Percentiles rank a stretch among this genome's conserved stretches.
phyloP scores from a whole-genome alignment of 2,888 invertebrate genomes.

The Drosophila pegasa region DNA sequence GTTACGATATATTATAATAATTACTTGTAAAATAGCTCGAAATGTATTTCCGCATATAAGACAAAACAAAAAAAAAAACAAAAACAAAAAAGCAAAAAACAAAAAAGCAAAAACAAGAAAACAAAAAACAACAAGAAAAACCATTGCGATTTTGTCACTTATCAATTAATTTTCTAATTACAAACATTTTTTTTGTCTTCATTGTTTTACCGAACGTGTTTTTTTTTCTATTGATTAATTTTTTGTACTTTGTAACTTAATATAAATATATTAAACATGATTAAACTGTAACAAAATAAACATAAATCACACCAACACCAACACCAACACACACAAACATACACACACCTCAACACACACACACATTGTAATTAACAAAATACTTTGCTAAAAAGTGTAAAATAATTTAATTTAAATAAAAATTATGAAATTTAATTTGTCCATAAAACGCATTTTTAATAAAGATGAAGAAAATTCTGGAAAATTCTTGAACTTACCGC shows the following conservation, averaged over 20 bases:
- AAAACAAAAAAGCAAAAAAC: constrained; percentile 6
- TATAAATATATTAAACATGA: constrained; percentile 39
- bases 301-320: constrained; percentile 36
- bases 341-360: constrained; percentile 14
- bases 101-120: constrained; percentile 6
- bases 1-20: constrained; percentile 62
- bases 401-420: constrained; percentile 78
- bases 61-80: constrained; percentile 8
- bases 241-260: constrained; percentile 52
- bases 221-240: constrained; percentile 45
- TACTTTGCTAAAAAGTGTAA: constrained; percentile 73
- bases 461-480: no score
- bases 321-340: not conserved
- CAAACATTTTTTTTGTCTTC: constrained; percentile 25
- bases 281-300: constrained; percentile 51
- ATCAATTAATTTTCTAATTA: constrained; percentile 54
- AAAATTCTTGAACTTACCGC: no score
- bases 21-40: constrained; percentile 67
- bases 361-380: constrained; percentile 73
- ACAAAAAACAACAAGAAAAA: constrained; percentile 5
- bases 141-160: constrained; percentile 23
- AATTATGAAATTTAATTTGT: constrained; percentile 62
- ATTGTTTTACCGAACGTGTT: constrained; percentile 53
- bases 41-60: constrained; percentile 42
- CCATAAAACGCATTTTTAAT: not conserved